Conservation (phyloP, 2,888 invertebrate genomes). For the Dolichopus griseipennis region DNA sequence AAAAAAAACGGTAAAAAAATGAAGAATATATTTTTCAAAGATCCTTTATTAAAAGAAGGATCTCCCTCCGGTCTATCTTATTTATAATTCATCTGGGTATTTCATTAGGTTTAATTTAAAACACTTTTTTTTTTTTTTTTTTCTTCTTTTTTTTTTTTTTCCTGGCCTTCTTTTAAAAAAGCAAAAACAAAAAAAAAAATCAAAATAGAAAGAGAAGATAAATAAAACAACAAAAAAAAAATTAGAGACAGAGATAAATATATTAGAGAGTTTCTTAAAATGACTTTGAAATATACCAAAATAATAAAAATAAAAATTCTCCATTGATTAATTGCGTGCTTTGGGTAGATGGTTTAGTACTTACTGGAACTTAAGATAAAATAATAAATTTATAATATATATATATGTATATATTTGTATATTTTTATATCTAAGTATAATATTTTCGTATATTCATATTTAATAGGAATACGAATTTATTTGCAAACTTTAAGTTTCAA, state of each 20-base stretch:
- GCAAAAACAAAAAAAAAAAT: conserved; percentile 10
- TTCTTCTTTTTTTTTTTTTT: conserved; percentile 18
- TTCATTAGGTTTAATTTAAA: conserved; percentile 30
- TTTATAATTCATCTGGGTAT: conserved; percentile 31
- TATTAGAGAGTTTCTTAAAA: not conserved
- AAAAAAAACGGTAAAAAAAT: too few relatives aligned
- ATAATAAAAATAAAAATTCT: too few relatives aligned
- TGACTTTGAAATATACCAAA: not conserved
- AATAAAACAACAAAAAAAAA: not conserved
- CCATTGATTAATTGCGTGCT: too few relatives aligned
- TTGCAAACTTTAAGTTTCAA: too few relatives aligned
- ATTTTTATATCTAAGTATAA: too few relatives aligned
- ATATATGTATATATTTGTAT: too few relatives aligned
- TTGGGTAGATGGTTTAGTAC: too few relatives aligned
- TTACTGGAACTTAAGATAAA: too few relatives aligned
- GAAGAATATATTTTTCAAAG: conserved; percentile 9
- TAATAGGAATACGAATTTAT: too few relatives aligned
- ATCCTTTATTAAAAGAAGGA: conserved; percentile 9
- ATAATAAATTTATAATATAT: too few relatives aligned
- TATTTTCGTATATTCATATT: too few relatives aligned
- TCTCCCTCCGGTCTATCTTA: conserved; percentile 23
- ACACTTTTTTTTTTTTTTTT: conserved; percentile 27
- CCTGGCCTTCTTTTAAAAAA: conserved; percentile 13
- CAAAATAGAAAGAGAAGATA: not conserved
- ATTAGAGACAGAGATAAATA: not conserved